phyloP scores from a whole-genome alignment of 2,113 vertebrate species.

The Prionailurus viverrinus region DNA sequence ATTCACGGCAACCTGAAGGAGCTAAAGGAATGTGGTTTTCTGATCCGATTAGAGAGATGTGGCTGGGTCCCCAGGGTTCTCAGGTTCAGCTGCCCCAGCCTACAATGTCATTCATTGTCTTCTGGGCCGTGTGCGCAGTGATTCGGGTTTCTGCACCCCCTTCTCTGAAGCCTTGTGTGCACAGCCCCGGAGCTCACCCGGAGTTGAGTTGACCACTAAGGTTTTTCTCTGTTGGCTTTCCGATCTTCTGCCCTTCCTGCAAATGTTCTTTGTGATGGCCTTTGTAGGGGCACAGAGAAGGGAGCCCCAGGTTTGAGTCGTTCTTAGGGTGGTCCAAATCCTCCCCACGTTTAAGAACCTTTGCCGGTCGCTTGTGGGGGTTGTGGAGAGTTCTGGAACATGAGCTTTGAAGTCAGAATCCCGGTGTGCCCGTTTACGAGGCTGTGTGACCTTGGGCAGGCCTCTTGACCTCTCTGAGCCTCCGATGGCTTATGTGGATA shows the following conservation, averaged over 20 bases:
- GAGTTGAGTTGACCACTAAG: not conserved
- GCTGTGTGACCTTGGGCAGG: not conserved
- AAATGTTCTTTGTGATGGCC: not conserved
- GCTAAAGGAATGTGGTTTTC: constrained; percentile 84
- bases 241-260: not conserved
- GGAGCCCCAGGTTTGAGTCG: not conserved
- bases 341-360: not conserved
- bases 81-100: constrained; percentile 76
- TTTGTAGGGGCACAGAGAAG: not conserved
- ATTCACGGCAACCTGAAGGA: constrained; percentile 82
- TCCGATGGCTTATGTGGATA: not conserved
- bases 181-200: not conserved
- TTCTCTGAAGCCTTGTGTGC: not conserved
- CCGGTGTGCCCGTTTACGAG: not conserved
- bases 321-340: not conserved
- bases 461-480: not conserved
- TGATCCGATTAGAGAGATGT: constrained; percentile 84
- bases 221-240: not conserved
- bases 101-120: constrained; percentile 85
- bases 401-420: not conserved
- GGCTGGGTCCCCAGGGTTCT: constrained; percentile 82
- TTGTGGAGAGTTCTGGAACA: not conserved
- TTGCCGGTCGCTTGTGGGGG: not conserved
- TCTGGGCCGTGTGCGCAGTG: constrained; percentile 52
- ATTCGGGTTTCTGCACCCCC: constrained; percentile 76